Percentiles rank a stretch among this genome's conserved stretches.
Conservation (phyloP, 2,113 vertebrate genomes). For the Apeltes quadracus region DNA sequence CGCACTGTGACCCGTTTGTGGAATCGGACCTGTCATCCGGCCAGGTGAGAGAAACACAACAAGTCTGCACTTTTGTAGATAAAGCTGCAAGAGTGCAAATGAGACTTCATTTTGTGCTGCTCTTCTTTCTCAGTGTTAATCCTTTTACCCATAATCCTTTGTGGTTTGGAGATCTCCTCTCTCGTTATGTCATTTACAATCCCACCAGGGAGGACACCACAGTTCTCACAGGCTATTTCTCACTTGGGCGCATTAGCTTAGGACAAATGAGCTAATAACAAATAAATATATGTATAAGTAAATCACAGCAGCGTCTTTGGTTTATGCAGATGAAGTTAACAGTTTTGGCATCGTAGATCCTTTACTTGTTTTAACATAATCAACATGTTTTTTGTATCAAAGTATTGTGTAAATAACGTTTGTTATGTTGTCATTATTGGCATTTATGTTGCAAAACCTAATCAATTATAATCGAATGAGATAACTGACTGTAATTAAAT, state of each 20-base stretch:
- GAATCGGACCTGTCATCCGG: background rate
- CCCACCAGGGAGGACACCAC: background rate
- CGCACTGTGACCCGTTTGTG: background rate
- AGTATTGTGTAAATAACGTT: background rate
- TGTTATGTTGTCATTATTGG: background rate
- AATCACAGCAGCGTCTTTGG: background rate
- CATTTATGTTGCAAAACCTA: background rate
- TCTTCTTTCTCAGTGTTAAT: background rate
- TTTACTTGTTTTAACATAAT: background rate
- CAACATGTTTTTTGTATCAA: background rate
- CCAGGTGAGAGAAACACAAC: background rate
- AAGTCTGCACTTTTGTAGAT: too few species aligned
- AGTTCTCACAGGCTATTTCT: background rate
- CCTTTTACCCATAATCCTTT: slow-evolving; percentile 1
- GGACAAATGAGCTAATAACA: background rate
- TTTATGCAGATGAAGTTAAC: background rate
- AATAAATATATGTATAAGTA: background rate
- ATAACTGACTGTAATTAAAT: background rate
- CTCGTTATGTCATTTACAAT: background rate
- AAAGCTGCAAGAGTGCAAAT: too few species aligned
- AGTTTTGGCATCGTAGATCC: background rate
- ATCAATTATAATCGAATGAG: background rate
- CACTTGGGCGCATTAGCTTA: background rate
- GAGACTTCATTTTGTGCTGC: background rate
- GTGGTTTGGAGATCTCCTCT: background rate